phyloP scores from a whole-genome alignment of 2,888 invertebrate species.

The Rhogogaster chlorosoma region DNA sequence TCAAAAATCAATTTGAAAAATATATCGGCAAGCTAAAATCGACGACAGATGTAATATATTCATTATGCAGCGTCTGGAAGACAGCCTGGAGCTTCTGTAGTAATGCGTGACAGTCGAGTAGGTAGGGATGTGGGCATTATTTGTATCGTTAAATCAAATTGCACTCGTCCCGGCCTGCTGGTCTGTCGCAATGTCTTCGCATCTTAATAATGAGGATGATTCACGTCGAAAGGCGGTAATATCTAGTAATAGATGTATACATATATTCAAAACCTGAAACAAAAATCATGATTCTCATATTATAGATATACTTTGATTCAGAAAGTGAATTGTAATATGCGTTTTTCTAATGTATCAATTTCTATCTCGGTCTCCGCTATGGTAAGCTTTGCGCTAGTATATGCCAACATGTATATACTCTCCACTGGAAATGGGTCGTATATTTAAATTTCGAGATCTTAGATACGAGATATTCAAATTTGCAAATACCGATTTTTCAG shows the following conservation, averaged over 20 bases:
- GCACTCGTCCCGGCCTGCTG: constrained; percentile 79
- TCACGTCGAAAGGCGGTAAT: constrained; percentile 25
- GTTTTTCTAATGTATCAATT: neutral
- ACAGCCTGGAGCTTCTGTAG: neutral
- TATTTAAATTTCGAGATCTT: constrained; percentile 31
- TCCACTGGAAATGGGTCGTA: constrained; percentile 37
- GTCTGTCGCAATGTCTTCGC: constrained; percentile 58
- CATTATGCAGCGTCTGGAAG: constrained; percentile 8
- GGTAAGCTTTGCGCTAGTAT: neutral
- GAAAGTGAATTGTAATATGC: neutral
- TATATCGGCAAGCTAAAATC: neutral
- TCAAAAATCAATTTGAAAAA: neutral
- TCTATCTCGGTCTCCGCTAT: neutral
- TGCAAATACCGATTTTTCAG: constrained; percentile 38
- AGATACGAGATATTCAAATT: constrained; percentile 39
- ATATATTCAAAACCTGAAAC: neutral
- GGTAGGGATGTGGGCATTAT: constrained; percentile 77
- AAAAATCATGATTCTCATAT: neutral
- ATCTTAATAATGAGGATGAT: constrained; percentile 36
- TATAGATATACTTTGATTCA: neutral
- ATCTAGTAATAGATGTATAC: constrained; percentile 30
- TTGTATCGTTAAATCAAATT: constrained; percentile 75
- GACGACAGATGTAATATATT: neutral
- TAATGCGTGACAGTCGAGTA: constrained; percentile 63
- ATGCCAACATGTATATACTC: neutral